Evolutionary conservation across 2,888 invertebrate species (phyloP).

Genomic region (Geophilus truncorum): DNA sequence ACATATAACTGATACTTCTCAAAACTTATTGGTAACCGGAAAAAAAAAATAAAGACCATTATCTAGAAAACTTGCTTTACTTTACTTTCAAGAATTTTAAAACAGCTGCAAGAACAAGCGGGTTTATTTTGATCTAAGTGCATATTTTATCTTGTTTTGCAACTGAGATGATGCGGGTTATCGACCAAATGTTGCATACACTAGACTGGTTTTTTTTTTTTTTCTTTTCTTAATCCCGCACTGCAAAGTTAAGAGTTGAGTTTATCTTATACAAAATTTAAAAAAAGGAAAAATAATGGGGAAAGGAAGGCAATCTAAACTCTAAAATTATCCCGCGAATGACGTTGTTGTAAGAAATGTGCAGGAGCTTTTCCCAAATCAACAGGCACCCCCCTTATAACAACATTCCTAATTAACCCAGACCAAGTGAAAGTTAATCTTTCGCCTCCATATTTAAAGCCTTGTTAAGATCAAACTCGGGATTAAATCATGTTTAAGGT

Average conservation of each 20-base stretch:
- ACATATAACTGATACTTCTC: conserved; percentile 3
- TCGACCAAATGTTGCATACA: no score
- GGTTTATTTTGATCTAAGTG: background rate
- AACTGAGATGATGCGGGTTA: no score
- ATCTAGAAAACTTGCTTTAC: background rate
- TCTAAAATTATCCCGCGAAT: background rate
- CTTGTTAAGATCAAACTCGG: conserved; percentile 10
- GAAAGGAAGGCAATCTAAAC: background rate
- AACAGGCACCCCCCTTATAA: background rate
- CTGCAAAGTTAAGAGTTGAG: background rate
- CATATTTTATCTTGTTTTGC: no score
- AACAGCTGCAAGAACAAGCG: background rate
- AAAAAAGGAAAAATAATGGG: background rate
- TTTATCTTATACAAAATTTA: background rate
- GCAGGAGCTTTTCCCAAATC: background rate
- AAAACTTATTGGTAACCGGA: background rate
- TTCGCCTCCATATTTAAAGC: conserved; percentile 12
- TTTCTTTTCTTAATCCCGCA: no score
- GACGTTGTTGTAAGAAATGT: background rate
- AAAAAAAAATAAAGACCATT: background rate
- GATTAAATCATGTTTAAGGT: conserved; percentile 22
- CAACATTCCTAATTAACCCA: conserved; percentile 6
- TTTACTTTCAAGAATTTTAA: background rate
- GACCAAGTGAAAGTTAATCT: conserved; percentile 25
- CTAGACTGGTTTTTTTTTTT: no score